A percentile compares a stretch with the other conserved stretches of the same genome.
Conservation (phyloP, 2,113 vertebrate species). For the Myanophis thanlyinensis region DNA sequence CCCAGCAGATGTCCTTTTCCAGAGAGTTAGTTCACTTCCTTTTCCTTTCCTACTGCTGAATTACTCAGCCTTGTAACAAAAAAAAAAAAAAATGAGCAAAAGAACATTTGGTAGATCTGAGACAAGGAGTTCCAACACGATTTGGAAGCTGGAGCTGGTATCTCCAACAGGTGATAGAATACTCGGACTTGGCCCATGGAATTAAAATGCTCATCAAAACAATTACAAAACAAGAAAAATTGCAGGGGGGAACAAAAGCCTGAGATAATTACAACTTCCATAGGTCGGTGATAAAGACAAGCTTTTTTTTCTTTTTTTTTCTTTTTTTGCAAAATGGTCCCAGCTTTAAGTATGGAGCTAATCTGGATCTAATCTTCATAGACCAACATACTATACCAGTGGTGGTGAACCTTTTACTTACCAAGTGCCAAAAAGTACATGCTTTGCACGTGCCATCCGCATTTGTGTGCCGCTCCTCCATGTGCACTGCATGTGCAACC, state of each 20-base stretch:
- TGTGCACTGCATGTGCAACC: too few relatives aligned
- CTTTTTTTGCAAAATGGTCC: neutral
- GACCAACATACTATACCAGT: too few relatives aligned
- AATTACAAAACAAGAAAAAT: neutral
- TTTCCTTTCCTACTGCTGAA: neutral
- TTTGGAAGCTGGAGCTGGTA: neutral
- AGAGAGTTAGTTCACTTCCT: neutral
- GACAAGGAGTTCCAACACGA: neutral
- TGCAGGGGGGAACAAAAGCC: neutral
- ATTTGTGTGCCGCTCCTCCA: too few relatives aligned
- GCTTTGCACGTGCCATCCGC: too few relatives aligned
- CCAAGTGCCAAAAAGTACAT: too few relatives aligned
- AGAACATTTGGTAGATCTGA: neutral
- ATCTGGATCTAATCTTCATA: neutral
- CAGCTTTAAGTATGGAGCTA: neutral
- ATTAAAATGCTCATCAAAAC: neutral
- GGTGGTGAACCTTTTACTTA: too few relatives aligned
- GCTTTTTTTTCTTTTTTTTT: too few relatives aligned
- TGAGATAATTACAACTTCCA: neutral
- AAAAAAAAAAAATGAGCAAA: neutral
- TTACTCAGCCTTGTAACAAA: neutral
- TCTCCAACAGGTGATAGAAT: neutral
- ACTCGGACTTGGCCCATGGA: neutral
- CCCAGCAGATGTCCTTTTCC: neutral
- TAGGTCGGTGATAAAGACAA: neutral